Base-by-base conservation (phyloP, 2,113 vertebrate species). In the Caranx ignobilis region DNA sequence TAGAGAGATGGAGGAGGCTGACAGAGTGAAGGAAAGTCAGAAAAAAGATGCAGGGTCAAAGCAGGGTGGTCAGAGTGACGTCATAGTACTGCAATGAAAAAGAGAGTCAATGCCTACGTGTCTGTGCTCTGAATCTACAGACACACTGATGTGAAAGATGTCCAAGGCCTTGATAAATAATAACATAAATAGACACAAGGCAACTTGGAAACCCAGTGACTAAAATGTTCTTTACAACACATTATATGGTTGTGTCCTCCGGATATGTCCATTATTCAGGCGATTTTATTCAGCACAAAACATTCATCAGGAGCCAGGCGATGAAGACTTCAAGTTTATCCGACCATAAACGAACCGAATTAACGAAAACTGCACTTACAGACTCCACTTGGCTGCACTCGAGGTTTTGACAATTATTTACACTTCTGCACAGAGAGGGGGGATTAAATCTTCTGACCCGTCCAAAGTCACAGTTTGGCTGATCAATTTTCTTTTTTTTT, bases 401-500 rank as follows among this genome's bases (percentile, higher is more conserved):
- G 2, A 73, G 79, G 55, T 77, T 85, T 43, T 50, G 47, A 84
- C 74, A 71, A 72, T 87, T 85, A 86, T 88, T 90, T 83, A 89
- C 86, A 83, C 76, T 89, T 81, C 56, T 72, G 50, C 63, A 55
- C 82, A 45, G 56, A 86, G 82, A 60, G 0, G 45, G 50, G 62
- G 79, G 82, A 85, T 85, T 86, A 69, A 73, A 89, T 88, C 80
- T 77, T 78, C 56, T 71, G 79, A 88, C 81, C 88, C 66, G 0
- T 77, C 66, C 71, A 85, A 65, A 89, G 82, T 87, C 88, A 87
- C 63, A 73, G 50, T 86, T 84, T 79, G 79, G 75, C 26, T 2
- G 50, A 87, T 84, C 89, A 60, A 61, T 90, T 87, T 41, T 47
- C 57, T 21, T 59, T 76, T 57, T 68, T 57, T 50, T n/a, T 59